Evolutionary conservation across 1,140 invertebrate genomes (phyloP), one percentile per base, ranked within the genome.

Genomic region (Trachymyrmex septentrionalis): DNA sequence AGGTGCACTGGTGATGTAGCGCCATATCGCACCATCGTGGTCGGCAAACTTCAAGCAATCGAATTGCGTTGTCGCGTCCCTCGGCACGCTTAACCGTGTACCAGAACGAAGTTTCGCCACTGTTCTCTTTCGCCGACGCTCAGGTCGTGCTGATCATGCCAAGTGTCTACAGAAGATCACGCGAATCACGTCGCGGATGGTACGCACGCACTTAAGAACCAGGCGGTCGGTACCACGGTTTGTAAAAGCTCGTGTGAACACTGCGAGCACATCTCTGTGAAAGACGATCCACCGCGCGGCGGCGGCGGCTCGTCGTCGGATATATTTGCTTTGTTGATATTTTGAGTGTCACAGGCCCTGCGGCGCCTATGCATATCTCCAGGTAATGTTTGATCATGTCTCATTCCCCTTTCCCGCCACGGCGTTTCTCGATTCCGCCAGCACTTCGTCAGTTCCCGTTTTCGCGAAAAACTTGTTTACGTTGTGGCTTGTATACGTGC

Each of bases 281-380:
- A 89, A 90, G 92, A 61, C 69, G 24, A 84, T 48, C 14, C 44
- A 86, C 71, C 61, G 90, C 91, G 90, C 82, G 82, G 92, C 86
- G 82, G 92, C 86, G 91, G 87, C 75, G 82, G 88, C 78, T 55
- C 81, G 7, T 61, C 91, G 88, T 88, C 88, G 88, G 91, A 92
- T 91, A 93, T 91, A 93, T 92, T 92, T 92, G 91, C 90, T 94
- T 94, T 94, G 92, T 94, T 94, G 93, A 94, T 94, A 94, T 92
- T 93, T 92, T 90, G 90, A 92, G 92, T 94, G 93, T 92, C 93
- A 94, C 88, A 91, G 92, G 89, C 92, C 90, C 92, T 88, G 88
- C 92, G 91, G 93, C 92, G 94, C 93, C 92, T 95, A 95, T 95
- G 94, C 93, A 94, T 95, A 95, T 93, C 92, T 90, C 90, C 92